Evolutionary conservation across 2,113 vertebrate species (phyloP).

Genomic region (Cettia cetti): DNA sequence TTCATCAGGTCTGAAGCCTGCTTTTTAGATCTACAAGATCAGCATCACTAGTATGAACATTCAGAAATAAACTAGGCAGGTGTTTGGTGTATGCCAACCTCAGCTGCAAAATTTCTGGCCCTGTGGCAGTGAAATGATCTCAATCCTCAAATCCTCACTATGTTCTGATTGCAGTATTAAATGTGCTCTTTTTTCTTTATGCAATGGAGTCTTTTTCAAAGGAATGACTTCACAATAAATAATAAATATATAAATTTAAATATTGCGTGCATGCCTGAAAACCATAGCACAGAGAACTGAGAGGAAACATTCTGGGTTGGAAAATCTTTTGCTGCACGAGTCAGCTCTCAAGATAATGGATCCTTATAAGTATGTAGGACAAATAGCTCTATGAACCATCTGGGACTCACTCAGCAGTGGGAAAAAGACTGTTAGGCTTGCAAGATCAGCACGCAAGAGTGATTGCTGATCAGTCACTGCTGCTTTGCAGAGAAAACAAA

Average conservation of each 20-base stretch:
- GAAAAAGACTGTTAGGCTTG: background rate
- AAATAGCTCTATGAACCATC: slow-evolving; percentile 35
- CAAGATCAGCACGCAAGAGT: background rate
- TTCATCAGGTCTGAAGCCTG: background rate
- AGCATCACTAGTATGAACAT: background rate
- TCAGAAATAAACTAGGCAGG: background rate
- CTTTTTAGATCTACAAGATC: background rate
- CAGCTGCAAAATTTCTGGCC: slow-evolving; percentile 4
- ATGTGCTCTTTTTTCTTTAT: background rate
- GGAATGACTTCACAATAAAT: background rate
- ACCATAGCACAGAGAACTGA: background rate
- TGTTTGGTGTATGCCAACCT: background rate
- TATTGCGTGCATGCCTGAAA: background rate
- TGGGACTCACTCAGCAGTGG: slow-evolving; percentile 33
- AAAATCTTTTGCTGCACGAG: background rate
- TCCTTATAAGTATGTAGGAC: slow-evolving; percentile 43
- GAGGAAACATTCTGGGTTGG: background rate
- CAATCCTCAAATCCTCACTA: background rate
- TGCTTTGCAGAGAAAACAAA: slow-evolving; percentile 7
- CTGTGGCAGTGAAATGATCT: background rate
- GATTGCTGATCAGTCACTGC: slow-evolving; percentile 17
- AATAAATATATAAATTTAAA: background rate
- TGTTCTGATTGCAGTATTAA: background rate
- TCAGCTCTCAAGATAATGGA: slow-evolving; percentile 29
- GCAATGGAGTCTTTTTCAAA: background rate